These are phyloP conservation scores for Aromia moschata DNA, from an alignment of 2,888 invertebrate species.

Conservation along the genomic window DNA sequence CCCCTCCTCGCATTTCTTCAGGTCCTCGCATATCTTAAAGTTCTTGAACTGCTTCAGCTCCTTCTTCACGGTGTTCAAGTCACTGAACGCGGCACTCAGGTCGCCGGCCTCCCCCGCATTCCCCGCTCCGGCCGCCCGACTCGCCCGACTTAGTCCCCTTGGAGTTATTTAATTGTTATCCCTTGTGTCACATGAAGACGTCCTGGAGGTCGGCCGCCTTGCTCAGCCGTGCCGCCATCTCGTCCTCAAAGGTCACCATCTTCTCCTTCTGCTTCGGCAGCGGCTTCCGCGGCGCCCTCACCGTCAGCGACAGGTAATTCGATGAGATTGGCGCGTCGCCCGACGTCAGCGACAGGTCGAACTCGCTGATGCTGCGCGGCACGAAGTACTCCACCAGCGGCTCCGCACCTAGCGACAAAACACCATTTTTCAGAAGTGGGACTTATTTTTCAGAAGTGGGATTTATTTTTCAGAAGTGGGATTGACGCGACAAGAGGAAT, in stretches of 20 bases:
- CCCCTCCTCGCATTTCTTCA: slow-evolving; percentile 60
- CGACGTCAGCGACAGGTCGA: slow-evolving; percentile 75
- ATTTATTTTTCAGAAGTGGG: too few relatives aligned
- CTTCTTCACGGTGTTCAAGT: slow-evolving; percentile 54
- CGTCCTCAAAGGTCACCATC: slow-evolving; percentile 85
- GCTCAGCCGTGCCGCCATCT: slow-evolving; percentile 61
- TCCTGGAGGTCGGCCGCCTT: slow-evolving; percentile 66
- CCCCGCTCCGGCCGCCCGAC: background rate
- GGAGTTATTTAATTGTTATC: slow-evolving; percentile 54
- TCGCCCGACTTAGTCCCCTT: slow-evolving; percentile 36
- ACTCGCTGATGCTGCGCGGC: slow-evolving; percentile 84
- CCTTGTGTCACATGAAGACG: slow-evolving; percentile 81
- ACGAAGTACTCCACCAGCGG: slow-evolving; percentile 83
- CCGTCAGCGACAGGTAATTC: slow-evolving; percentile 58
- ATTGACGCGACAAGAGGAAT: too few relatives aligned
- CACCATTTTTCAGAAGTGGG: too few relatives aligned
- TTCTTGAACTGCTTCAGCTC: slow-evolving; percentile 59
- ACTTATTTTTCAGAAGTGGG: background rate
- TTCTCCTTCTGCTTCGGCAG: slow-evolving; percentile 72
- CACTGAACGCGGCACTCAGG: slow-evolving; percentile 46
- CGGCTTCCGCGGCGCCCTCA: slow-evolving; percentile 56
- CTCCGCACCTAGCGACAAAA: slow-evolving; percentile 67
- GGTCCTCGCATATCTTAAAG: slow-evolving; percentile 60
- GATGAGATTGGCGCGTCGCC: slow-evolving; percentile 64
- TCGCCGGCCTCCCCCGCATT: slow-evolving; percentile 38